These are phyloP conservation scores for Lytechinus variegatus DNA, from an alignment of 35 echinoderm and acorn worm genomes.

Conservation along the genomic window DNA sequence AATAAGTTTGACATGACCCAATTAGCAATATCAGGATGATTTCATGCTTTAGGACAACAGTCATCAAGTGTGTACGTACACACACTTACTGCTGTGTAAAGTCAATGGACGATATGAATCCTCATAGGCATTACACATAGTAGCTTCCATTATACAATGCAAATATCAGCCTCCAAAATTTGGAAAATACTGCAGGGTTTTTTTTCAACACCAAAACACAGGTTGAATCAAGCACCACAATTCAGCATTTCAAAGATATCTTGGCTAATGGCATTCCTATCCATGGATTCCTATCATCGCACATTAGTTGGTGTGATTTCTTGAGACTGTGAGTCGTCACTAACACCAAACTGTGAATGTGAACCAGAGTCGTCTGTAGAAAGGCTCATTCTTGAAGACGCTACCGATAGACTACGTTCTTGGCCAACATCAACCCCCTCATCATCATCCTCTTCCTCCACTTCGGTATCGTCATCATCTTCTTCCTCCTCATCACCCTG, in stretches of 20 bases:
- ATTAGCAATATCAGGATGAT: neutral
- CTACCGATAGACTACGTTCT: neutral
- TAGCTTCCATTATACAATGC: too few relatives aligned
- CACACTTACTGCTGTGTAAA: too few relatives aligned
- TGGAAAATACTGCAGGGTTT: neutral
- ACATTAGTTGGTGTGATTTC: neutral
- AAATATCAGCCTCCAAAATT: neutral
- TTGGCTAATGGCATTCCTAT: neutral
- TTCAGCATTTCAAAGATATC: neutral
- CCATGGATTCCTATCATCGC: neutral
- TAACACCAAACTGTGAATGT: neutral
- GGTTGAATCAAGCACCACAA: neutral
- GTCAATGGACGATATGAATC: too few relatives aligned
- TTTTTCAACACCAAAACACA: neutral
- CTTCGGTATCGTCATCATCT: neutral
- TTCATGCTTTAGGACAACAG: too few relatives aligned
- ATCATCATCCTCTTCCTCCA: neutral
- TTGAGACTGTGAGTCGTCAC: neutral
- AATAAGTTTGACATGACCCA: neutral
- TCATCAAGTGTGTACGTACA: too few relatives aligned
- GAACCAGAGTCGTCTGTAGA: neutral
- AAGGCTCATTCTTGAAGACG: neutral
- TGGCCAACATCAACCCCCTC: neutral
- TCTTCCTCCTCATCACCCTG: conserved; percentile 30
- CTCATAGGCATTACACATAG: too few relatives aligned